A percentile compares a stretch with the other conserved stretches of the same genome.
These are phyloP conservation scores for Portevinia maculata DNA, from an alignment of 2,888 invertebrate genomes.

Conservation along the genomic window DNA sequence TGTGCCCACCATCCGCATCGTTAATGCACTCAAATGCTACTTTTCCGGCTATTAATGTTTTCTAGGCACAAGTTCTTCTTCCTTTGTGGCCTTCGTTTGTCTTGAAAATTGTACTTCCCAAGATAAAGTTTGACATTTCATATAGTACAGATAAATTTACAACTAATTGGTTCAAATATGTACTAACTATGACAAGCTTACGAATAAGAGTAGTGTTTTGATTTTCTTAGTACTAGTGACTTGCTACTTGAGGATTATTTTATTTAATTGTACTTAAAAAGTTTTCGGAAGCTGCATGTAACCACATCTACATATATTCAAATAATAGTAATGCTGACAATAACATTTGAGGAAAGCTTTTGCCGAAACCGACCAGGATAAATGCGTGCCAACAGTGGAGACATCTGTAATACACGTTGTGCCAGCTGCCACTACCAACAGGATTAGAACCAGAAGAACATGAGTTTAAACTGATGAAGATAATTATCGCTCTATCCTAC, in stretches of 20 bases:
- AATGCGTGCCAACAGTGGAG: neutral
- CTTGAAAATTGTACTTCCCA: neutral
- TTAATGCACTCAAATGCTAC: no score
- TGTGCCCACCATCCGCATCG: no score
- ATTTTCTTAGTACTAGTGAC: constrained; percentile 16
- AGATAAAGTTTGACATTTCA: constrained; percentile 16
- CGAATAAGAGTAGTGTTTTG: neutral
- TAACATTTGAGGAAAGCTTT: neutral
- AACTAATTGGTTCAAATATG: neutral
- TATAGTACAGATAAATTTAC: neutral
- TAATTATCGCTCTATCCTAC: no score
- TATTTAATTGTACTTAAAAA: constrained; percentile 5
- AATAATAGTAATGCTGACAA: constrained; percentile 16
- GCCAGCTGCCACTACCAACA: neutral
- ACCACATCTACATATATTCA: constrained; percentile 25
- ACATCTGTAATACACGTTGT: neutral
- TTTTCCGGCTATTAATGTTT: no score
- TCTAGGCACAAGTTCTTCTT: no score
- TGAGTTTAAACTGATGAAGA: no score
- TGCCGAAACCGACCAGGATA: no score
- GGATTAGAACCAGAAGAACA: neutral
- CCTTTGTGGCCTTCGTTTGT: neutral
- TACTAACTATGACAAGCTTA: neutral
- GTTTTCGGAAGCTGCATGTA: constrained; percentile 19
- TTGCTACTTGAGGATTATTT: constrained; percentile 16